A percentile compares a stretch with the other conserved stretches of the same genome.
Evolutionary conservation across 2,113 vertebrate genomes (phyloP).

Genomic region (Canis aureus): DNA sequence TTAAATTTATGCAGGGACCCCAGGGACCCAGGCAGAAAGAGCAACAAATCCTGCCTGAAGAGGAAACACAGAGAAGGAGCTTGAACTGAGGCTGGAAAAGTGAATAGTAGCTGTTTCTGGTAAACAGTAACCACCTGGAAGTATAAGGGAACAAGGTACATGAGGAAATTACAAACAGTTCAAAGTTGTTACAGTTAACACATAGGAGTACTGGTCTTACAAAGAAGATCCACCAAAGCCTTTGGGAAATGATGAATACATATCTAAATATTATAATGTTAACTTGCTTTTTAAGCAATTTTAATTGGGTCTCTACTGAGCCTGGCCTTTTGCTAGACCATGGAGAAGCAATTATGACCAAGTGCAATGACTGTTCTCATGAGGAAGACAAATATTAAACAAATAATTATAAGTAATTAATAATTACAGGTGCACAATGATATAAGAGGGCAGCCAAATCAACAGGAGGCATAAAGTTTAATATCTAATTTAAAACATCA

Average conservation of each 20-base stretch:
- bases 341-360: not conserved
- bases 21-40: not conserved
- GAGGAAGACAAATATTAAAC: not conserved
- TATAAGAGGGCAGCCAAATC: not conserved
- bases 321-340: not conserved
- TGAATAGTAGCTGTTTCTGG: not conserved
- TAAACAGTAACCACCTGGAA: not conserved
- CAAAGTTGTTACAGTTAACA: not conserved
- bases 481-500: not conserved
- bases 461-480: not conserved
- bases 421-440: not conserved
- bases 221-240: not conserved
- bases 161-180: not conserved
- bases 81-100: not conserved
- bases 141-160: not conserved
- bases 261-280: not conserved
- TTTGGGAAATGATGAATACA: not conserved
- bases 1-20: not conserved
- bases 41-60: not conserved
- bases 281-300: not conserved
- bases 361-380: not conserved
- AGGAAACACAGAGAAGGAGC: not conserved
- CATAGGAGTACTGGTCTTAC: not conserved
- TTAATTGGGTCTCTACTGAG: not conserved
- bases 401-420: not conserved